Base-by-base conservation (phyloP, 1,140 invertebrate genomes). In the Oedothorax gibbosus region DNA sequence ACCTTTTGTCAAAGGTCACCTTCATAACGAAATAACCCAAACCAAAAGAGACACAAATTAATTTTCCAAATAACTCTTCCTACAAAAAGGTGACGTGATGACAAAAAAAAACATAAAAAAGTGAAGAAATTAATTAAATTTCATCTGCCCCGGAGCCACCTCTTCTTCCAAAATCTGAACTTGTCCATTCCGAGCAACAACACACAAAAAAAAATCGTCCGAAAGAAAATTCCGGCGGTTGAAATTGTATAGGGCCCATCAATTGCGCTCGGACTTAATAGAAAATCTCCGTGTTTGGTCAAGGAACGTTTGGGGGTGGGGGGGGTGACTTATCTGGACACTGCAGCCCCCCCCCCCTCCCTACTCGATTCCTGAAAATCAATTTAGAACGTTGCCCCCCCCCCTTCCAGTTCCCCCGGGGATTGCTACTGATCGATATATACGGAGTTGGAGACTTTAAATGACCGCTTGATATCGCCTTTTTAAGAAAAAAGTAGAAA, bases 171-270 rank as follows among this genome's bases (percentile, higher is more conserved):
- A 69, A 82, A 73, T 64, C 68, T 54, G 80, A 65, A 56, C 69
- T 15, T 50, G 35, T 35, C 80, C 57, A 73, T 81, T 81, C 53
- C 78, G 57, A 15, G 77, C n/a, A 54, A 49, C 14, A 18, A 21
- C 49, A 77, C 12, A 62, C 7, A 77, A 49, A 54, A 68, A 71
- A 68, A 54, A 50, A 77, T 18, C 66, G 62, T 54, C 35, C 54
- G 53, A 60, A 75, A 75, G 72, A 57, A 75, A 68, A 79, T 68
- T 82, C 68, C 80, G 68, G 68, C 80, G 68, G 80, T 82, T 82
- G 80, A 82, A 82, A 82, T 82, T 73, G 80, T 82, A 82, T 82
- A 82, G 80, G 80, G 80, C 80, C 80, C 80, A 82, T 82, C 80
- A 82, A 82, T 82, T 82, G 80, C 80, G 68, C 69, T 73, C 69